Percentiles rank a stretch among this genome's conserved stretches.
phyloP scores from a whole-genome alignment of 2,888 invertebrate species.

The Drosophila pegasa region DNA sequence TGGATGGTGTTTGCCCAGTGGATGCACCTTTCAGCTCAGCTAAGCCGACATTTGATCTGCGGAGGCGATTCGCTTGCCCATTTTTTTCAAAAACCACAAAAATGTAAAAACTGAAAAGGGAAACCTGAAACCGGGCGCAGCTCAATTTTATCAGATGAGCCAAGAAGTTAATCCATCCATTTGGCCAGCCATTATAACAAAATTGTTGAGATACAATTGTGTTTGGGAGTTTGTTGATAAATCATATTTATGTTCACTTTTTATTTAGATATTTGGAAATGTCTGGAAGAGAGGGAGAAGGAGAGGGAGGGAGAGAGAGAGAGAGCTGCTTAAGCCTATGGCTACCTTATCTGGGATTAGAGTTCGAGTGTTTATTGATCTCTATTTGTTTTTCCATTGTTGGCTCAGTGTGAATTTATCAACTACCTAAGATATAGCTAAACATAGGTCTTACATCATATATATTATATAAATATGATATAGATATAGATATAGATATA shows the following conservation, averaged over 20 bases:
- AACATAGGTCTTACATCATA: too few species aligned
- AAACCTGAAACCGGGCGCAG: conserved; percentile 23
- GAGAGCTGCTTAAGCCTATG: too few species aligned
- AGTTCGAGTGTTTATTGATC: too few species aligned
- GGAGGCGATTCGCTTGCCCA: conserved; percentile 34
- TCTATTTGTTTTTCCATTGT: too few species aligned
- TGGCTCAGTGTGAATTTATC: too few species aligned
- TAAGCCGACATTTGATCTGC: conserved; percentile 50
- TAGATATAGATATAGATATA: too few species aligned
- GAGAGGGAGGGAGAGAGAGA: too few species aligned
- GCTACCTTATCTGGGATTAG: too few species aligned
- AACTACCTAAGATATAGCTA: too few species aligned
- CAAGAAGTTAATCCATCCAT: conserved; percentile 28
- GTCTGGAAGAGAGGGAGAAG: too few species aligned
- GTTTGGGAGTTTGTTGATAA: not conserved
- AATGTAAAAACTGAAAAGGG: conserved; percentile 3
- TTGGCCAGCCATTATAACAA: conserved; percentile 5
- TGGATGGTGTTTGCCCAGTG: conserved; percentile 49
- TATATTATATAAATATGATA: too few species aligned
- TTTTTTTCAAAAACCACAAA: conserved; percentile 7
- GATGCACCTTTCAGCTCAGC: conserved; percentile 27
- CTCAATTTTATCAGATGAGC: conserved; percentile 22
- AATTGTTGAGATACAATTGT: conserved; percentile 2
- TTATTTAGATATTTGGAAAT: not conserved
- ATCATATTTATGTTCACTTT: not conserved